Base-by-base conservation (phyloP, 2,888 invertebrate species). In the Tachina lurida region DNA sequence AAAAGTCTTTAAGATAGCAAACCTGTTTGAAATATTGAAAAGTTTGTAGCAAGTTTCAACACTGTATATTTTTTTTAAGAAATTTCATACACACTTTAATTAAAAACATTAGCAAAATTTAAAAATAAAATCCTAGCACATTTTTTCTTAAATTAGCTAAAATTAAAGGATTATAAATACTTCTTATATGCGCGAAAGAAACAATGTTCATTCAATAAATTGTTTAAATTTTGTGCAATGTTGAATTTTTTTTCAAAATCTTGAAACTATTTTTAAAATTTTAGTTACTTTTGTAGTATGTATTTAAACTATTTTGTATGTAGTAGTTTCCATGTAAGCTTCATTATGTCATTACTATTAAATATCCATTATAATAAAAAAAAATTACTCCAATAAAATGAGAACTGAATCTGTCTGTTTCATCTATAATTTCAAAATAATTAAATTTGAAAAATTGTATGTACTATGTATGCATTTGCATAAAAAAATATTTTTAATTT, bases 321-420 rank as follows among this genome's bases (percentile, higher is more conserved):
- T 74, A 39, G 47, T 49, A 19, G 15, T 43, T 58, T n/a, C 10
- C 47, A 19, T 39, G 31, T 65, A 65, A 65, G 47, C n/a, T 58
- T 58, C 22, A 73, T 56, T 17, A 63, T 43, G 12, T 54, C 10
- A 13, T 43, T 45, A 41, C 10, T 9, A 13, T 41, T 31, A 3
- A 3, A 8, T 58, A 9, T 39, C 15, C 58, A 31, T 41, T 62
- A n/a, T 13, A 49, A 60, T 49, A 10, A 52, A 31, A 45, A 47
- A 54, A 41, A 52, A 41, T 7, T 39, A 39, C 7, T 43, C 10
- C 17, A 13, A 54, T 54, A 41, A 58, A 43, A 54, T 58, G 68
- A 80, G 84, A 77, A 81, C 80, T 80, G 77, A 84, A 71, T 76
- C 56, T 13, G 17, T 76, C 56, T 13, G 17, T 43, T 74, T 68